A percentile compares a stretch with the other conserved stretches of the same genome.
Evolutionary conservation across 2,888 invertebrate species (phyloP).

Genomic region (Agrochola litura): DNA sequence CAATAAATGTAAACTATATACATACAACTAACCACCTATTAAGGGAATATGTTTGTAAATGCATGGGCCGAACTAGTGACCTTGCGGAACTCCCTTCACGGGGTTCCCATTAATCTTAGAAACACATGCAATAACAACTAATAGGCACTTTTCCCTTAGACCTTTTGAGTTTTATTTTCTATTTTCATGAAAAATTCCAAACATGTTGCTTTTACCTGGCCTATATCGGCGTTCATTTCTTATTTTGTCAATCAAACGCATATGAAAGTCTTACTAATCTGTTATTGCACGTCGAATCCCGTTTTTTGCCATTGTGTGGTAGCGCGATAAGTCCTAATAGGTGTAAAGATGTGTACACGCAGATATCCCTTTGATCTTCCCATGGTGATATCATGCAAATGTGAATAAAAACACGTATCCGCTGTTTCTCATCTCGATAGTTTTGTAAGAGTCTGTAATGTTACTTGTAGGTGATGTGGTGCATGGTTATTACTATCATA

Average conservation of each 20-base stretch:
- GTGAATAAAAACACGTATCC: slow-evolving; percentile 50
- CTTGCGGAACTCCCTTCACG: slow-evolving; percentile 32
- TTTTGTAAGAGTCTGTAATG: slow-evolving; percentile 48
- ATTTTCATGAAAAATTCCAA: not conserved
- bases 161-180: not conserved
- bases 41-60: slow-evolving; percentile 24
- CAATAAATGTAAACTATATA: slow-evolving; percentile 15
- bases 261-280: slow-evolving; percentile 40
- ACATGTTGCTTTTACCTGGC: not conserved
- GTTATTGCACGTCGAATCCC: slow-evolving; percentile 35
- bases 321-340: slow-evolving; percentile 46
- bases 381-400: slow-evolving; percentile 58
- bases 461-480: slow-evolving; percentile 14
- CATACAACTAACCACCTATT: not conserved
- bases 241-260: slow-evolving; percentile 28
- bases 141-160: slow-evolving; percentile 4
- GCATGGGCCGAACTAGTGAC: slow-evolving; percentile 35
- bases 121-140: slow-evolving; percentile 9
- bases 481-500: slow-evolving; percentile 5
- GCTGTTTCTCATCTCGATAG: slow-evolving; percentile 49
- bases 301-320: slow-evolving; percentile 44
- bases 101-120: slow-evolving; percentile 14
- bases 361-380: slow-evolving; percentile 56
- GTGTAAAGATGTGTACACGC: slow-evolving; percentile 52
- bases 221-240: slow-evolving; percentile 1